These are phyloP conservation scores for Belonocnema kinseyi DNA, from an alignment of 1,140 invertebrate species.

Conservation along the genomic window DNA sequence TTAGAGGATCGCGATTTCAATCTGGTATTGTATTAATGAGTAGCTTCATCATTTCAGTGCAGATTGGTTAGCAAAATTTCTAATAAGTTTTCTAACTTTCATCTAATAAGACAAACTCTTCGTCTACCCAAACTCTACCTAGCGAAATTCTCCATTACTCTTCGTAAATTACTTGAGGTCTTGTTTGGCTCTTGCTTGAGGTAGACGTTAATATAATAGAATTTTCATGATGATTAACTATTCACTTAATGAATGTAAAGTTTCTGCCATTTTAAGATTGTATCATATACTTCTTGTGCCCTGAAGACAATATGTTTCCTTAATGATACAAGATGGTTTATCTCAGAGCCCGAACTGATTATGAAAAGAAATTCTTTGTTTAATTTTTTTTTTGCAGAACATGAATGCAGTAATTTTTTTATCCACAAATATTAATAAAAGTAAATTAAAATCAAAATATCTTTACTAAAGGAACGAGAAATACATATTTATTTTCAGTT, in stretches of 20 bases:
- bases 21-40: background rate
- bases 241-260: background rate
- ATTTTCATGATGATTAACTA: constrained; percentile 23
- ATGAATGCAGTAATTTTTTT: too few species aligned
- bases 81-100: constrained; percentile 28
- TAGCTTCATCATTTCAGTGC: background rate
- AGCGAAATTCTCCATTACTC: constrained; percentile 11
- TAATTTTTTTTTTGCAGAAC: too few species aligned
- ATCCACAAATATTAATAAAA: too few species aligned
- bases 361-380: too few species aligned
- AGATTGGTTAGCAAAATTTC: background rate
- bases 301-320: background rate
- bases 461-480: too few species aligned
- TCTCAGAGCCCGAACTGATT: too few species aligned
- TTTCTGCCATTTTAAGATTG: background rate
- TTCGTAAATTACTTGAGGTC: constrained; percentile 29
- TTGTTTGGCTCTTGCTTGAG: constrained; percentile 24
- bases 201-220: constrained; percentile 5
- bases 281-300: background rate
- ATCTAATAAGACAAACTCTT: constrained; percentile 24
- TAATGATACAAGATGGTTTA: too few species aligned
- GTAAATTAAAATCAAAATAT: too few species aligned
- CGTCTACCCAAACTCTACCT: background rate
- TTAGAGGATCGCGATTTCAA: background rate
- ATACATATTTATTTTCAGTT: too few species aligned